A percentile compares a stretch with the other conserved stretches of the same genome.
These are phyloP conservation scores for Heliconius hortense DNA, from an alignment of 2,888 invertebrate species.

Conservation along the genomic window DNA sequence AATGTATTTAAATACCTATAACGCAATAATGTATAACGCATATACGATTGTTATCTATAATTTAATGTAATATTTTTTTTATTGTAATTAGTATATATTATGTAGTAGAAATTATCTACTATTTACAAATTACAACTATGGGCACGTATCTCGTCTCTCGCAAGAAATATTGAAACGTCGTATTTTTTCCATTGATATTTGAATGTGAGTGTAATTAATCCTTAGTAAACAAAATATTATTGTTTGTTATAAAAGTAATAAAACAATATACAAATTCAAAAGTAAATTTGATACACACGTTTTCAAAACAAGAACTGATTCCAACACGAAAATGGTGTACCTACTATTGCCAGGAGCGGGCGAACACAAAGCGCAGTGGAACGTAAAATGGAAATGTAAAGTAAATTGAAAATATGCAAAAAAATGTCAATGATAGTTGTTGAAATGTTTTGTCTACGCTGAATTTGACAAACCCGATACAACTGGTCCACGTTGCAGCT, in stretches of 20 bases:
- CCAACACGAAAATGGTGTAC: background rate
- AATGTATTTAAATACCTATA: too few species aligned
- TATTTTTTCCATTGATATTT: too few species aligned
- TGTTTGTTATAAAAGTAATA: too few species aligned
- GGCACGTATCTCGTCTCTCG: too few species aligned
- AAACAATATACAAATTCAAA: background rate
- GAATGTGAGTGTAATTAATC: too few species aligned
- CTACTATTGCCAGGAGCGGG: background rate
- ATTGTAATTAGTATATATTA: too few species aligned
- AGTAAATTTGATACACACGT: background rate
- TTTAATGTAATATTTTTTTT: too few species aligned
- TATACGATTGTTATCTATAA: too few species aligned
- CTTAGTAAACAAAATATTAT: background rate
- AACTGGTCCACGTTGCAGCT: slow-evolving; percentile 1
- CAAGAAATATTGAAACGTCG: too few species aligned
- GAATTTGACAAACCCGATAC: slow-evolving; percentile 19
- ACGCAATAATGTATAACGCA: too few species aligned
- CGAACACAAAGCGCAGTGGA: slow-evolving; percentile 26
- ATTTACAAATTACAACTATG: too few species aligned
- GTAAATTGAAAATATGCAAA: slow-evolving; percentile 31
- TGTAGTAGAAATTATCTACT: too few species aligned
- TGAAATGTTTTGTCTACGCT: slow-evolving; percentile 28
- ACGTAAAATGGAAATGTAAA: slow-evolving; percentile 32
- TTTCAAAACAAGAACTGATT: slow-evolving; percentile 4
- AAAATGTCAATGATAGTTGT: slow-evolving; percentile 7